phyloP scores from a whole-genome alignment of 1,140 invertebrate genomes.

The Aricia agestis region DNA sequence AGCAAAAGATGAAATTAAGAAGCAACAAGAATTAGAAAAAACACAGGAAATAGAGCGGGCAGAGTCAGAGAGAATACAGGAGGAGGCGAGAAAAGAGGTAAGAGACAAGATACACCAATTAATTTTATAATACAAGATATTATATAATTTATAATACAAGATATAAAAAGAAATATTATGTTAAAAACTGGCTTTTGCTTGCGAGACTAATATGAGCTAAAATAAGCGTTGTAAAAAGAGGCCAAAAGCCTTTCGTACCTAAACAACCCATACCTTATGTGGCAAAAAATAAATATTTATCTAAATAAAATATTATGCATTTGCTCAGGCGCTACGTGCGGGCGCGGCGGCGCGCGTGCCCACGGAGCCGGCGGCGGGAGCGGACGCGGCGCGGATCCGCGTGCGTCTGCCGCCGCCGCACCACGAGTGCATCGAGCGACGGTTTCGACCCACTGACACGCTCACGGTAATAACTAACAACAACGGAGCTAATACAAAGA shows the following conservation, averaged over 20 bases:
- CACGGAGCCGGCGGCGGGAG: slow-evolving; percentile 75
- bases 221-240: no score
- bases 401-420: slow-evolving; percentile 87
- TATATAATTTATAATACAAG: no score
- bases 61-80: slow-evolving; percentile 83
- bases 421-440: slow-evolving; percentile 83
- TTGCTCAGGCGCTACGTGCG: slow-evolving; percentile 72
- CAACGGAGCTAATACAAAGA: no score
- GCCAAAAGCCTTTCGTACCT: no score
- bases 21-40: slow-evolving; percentile 82
- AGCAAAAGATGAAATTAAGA: slow-evolving; percentile 90
- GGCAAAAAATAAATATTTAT: no score
- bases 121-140: no score
- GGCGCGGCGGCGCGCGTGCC: slow-evolving; percentile 80
- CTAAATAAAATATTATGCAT: no score
- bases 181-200: no score
- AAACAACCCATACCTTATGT: no score
- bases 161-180: no score
- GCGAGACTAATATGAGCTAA: no score
- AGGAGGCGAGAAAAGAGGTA: slow-evolving; percentile 83
- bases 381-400: slow-evolving; percentile 80
- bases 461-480: slow-evolving; percentile 77
- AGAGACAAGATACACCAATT: no score
- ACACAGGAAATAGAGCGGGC: slow-evolving; percentile 80
- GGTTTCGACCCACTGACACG: slow-evolving; percentile 82